These are phyloP conservation scores for Pseudopipra pipra DNA, from an alignment of 2,113 vertebrate genomes.

Conservation along the genomic window DNA sequence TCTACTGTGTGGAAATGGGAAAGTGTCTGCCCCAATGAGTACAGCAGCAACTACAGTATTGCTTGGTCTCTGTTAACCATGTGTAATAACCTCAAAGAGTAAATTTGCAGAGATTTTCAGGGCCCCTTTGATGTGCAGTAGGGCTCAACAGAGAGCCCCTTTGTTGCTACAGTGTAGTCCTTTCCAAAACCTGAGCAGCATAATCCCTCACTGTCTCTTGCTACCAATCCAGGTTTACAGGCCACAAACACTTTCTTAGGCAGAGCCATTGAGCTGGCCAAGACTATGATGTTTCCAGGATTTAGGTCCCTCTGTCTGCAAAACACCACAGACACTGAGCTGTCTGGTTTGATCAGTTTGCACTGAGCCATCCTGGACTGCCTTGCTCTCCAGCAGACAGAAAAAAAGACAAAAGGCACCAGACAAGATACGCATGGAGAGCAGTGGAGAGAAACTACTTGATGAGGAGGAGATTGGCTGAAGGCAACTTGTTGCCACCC, in stretches of 20 bases:
- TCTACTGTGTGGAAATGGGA: not conserved
- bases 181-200: not conserved
- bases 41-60: not conserved
- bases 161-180: not conserved
- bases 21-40: not conserved
- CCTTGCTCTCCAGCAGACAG: not conserved
- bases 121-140: not conserved
- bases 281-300: not conserved
- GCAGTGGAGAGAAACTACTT: slow-evolving; percentile 75
- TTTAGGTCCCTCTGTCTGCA: not conserved
- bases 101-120: not conserved
- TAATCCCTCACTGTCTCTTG: not conserved
- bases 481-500: slow-evolving; percentile 72
- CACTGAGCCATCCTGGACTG: not conserved
- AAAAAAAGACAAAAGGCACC: not conserved
- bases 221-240: not conserved
- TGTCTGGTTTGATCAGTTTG: not conserved
- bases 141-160: not conserved
- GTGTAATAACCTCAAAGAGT: not conserved
- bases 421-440: not conserved
- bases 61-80: not conserved
- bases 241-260: not conserved
- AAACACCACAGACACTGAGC: not conserved
- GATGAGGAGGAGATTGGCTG: slow-evolving; percentile 78
- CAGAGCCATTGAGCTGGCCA: not conserved